A percentile compares a stretch with the other conserved stretches of the same genome.
Evolutionary conservation across 2,797 vertebrate genomes (phyloP).

Genomic region (Tolypeutes matacus): DNA sequence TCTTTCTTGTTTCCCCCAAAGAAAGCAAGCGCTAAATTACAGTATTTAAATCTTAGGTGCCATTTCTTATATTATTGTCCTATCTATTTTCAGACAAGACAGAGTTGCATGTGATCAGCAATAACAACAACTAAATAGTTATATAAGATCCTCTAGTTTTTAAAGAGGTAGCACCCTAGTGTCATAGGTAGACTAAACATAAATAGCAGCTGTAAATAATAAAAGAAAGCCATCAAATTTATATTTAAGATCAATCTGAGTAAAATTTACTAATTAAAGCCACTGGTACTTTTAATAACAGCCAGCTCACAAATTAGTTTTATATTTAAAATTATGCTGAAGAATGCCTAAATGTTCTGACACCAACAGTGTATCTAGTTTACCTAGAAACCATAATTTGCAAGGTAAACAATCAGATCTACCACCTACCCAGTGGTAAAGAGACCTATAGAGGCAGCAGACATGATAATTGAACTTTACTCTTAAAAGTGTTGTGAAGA

Average conservation of each 20-base stretch:
- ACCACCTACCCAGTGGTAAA: not conserved
- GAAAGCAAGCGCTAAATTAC: not conserved
- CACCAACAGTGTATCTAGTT: not conserved
- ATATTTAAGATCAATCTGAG: not conserved
- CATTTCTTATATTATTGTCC: not conserved
- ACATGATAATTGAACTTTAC: not conserved
- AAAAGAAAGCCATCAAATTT: slow-evolving; percentile 35
- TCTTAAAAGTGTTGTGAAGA: slow-evolving; percentile 24
- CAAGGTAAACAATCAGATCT: not conserved
- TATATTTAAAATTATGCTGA: slow-evolving; percentile 35
- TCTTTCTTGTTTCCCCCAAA: not conserved
- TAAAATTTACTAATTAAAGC: slow-evolving; percentile 2
- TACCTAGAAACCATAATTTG: not conserved
- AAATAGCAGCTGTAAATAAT: not conserved
- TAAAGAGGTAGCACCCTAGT: not conserved
- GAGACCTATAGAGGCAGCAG: not conserved
- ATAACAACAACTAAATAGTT: slow-evolving; percentile 12
- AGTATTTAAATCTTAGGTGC: not conserved
- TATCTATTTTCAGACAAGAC: not conserved
- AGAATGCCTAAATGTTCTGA: not conserved
- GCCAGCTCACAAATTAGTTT: not conserved
- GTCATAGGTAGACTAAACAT: not conserved
- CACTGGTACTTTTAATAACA: not conserved
- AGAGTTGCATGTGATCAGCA: not conserved
- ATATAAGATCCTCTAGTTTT: not conserved